Conservation (phyloP, 2,113 vertebrate genomes). For the Triplophysa tibetana region DNA sequence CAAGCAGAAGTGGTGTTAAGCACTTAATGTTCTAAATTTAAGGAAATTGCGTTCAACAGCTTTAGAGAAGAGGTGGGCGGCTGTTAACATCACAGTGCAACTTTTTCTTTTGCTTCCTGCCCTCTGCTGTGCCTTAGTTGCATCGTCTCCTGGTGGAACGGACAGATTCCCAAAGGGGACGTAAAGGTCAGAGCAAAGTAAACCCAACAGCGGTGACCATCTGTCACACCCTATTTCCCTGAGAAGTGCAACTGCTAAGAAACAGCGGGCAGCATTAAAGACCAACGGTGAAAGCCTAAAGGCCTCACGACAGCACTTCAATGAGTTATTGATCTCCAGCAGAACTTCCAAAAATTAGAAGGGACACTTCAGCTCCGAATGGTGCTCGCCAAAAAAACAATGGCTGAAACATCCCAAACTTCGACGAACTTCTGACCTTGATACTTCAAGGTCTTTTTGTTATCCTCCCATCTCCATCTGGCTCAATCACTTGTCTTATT, state of each 20-base stretch:
- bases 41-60: neutral
- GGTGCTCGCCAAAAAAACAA: neutral
- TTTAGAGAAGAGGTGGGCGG: neutral
- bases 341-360: conserved; percentile 19
- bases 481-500: conserved; percentile 5
- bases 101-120: neutral
- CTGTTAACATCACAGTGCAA: neutral
- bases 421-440: conserved; percentile 8
- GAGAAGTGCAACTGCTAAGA: conserved; percentile 29
- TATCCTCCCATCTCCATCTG: neutral
- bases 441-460: neutral
- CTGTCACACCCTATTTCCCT: conserved; percentile 65
- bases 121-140: conserved; percentile 40
- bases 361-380: neutral
- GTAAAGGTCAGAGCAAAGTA: conserved; percentile 21
- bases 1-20: conserved; percentile 11
- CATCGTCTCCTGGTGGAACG: conserved; percentile 43
- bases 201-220: conserved; percentile 48
- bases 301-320: conserved; percentile 39
- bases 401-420: neutral
- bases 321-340: conserved; percentile 41
- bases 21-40: conserved; percentile 9
- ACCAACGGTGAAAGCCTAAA: conserved; percentile 32
- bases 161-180: conserved; percentile 27
- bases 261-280: conserved; percentile 49